A percentile compares a stretch with the other conserved stretches of the same genome.
Evolutionary conservation across 2,797 vertebrate species (phyloP).

Genomic region (Aythya fuligula): DNA sequence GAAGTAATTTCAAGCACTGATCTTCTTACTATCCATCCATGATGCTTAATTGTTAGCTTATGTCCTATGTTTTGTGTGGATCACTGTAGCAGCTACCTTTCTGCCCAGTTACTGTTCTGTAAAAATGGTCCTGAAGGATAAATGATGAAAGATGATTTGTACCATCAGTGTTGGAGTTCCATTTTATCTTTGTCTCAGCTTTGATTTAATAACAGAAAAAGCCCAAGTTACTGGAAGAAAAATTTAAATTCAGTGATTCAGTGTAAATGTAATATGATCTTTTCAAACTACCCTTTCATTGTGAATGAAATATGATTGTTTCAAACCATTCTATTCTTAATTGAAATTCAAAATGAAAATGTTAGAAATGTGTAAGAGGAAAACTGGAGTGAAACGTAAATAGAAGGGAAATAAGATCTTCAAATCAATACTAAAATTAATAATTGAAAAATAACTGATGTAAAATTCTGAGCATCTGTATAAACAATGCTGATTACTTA

Average conservation of each 20-base stretch:
- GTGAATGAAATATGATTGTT: neutral
- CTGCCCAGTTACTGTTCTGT: neutral
- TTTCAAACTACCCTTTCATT: neutral
- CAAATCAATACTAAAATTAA: neutral
- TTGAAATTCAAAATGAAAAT: neutral
- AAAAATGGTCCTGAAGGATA: neutral
- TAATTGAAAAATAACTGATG: constrained; percentile 1
- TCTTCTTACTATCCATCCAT: neutral
- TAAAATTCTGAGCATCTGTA: neutral
- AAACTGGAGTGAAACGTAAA: neutral
- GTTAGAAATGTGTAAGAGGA: neutral
- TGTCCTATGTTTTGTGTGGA: neutral
- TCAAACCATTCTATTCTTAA: neutral
- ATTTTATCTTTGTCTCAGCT: neutral
- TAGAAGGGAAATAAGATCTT: neutral
- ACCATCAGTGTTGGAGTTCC: neutral
- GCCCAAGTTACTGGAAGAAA: neutral
- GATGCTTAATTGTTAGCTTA: neutral
- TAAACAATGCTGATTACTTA: neutral
- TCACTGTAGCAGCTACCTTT: neutral
- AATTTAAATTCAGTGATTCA: neutral
- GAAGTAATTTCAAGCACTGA: neutral
- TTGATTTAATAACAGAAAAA: neutral
- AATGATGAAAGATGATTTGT: neutral
- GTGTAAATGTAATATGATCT: neutral